These are phyloP conservation scores for Leptoteleia sp. DNA, from an alignment of 1,140 invertebrate species.

Conservation along the genomic window DNA sequence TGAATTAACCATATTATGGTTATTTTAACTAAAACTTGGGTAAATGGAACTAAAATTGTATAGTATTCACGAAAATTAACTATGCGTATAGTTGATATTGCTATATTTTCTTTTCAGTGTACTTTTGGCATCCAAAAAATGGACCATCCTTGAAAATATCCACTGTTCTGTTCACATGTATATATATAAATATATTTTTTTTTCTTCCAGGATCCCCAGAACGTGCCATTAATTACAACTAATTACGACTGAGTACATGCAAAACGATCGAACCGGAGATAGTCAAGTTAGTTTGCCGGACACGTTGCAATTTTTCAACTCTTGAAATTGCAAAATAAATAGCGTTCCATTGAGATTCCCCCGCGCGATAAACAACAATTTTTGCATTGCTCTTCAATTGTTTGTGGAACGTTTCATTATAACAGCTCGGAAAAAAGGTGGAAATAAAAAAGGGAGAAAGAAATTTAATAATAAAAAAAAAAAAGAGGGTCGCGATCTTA, in stretches of 20 bases:
- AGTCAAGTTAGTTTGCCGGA: conserved; percentile 37
- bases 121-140: too few species aligned
- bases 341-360: conserved; percentile 32
- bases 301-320: conserved; percentile 45
- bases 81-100: too few species aligned
- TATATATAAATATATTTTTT: conserved; percentile 42
- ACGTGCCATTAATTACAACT: conserved; percentile 62
- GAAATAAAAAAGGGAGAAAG: conserved; percentile 9
- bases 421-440: too few species aligned
- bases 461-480: too few species aligned
- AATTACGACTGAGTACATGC: conserved; percentile 43
- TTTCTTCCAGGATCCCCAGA: conserved; percentile 40
- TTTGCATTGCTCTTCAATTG: conserved; percentile 34
- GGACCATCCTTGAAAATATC: too few species aligned
- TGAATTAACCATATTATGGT: too few species aligned
- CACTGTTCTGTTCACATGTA: too few species aligned
- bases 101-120: too few species aligned
- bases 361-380: conserved; percentile 40
- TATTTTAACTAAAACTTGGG: too few species aligned
- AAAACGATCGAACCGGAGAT: conserved; percentile 43
- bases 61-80: too few species aligned
- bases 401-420: conserved; percentile 34
- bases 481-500: conserved; percentile 13
- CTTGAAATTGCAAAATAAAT: conserved; percentile 51
- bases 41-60: too few species aligned